phyloP scores from a whole-genome alignment of 1,140 invertebrate genomes.

The Maconellicoccus hirsutus region DNA sequence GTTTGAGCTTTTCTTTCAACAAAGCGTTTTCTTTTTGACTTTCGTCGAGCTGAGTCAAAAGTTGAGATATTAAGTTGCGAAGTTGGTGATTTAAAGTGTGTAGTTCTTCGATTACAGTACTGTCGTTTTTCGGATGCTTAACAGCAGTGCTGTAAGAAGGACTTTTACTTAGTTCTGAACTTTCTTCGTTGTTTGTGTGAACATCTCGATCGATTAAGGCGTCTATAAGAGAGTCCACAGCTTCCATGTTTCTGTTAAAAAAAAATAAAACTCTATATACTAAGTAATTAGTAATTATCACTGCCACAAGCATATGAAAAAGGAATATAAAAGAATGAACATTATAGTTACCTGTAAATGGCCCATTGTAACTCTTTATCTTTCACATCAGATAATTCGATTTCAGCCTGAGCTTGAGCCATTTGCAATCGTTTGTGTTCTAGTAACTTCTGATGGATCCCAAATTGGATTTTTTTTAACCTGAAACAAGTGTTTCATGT shows the following conservation, averaged over 20 bases:
- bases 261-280: too few relatives aligned
- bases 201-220: conserved; percentile 34
- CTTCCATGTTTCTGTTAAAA: conserved; percentile 46
- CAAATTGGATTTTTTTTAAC: neutral
- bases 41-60: conserved; percentile 45
- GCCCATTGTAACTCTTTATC: neutral
- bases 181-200: conserved; percentile 24
- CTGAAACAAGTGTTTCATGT: neutral
- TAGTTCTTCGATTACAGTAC: conserved; percentile 48
- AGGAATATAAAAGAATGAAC: too few relatives aligned
- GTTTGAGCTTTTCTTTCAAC: conserved; percentile 39
- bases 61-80: conserved; percentile 39
- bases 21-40: conserved; percentile 44
- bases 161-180: conserved; percentile 29
- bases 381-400: neutral
- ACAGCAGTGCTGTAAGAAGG: conserved; percentile 30
- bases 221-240: conserved; percentile 46
- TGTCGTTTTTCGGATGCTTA: conserved; percentile 44
- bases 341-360: neutral
- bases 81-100: conserved; percentile 29
- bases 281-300: too few relatives aligned
- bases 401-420: neutral
- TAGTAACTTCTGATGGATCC: neutral
- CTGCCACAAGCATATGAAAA: too few relatives aligned
- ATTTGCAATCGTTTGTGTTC: neutral